A percentile compares a stretch with the other conserved stretches of the same genome.
These are phyloP conservation scores for Tinea trinotella DNA, from an alignment of 2,888 invertebrate species.

Conservation along the genomic window DNA sequence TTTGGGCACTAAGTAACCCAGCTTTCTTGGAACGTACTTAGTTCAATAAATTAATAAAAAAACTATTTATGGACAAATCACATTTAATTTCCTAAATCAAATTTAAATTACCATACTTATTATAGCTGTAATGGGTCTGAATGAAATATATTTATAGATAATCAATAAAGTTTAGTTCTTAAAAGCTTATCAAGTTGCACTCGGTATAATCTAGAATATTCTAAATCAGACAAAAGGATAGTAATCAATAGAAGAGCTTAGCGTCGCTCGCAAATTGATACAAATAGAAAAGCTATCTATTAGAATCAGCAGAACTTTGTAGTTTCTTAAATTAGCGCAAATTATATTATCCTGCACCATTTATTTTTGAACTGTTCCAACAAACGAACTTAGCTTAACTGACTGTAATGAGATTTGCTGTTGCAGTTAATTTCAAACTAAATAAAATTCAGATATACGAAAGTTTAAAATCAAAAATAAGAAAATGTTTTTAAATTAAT, in stretches of 20 bases:
- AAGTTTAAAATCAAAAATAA: not conserved
- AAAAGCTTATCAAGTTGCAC: too few relatives aligned
- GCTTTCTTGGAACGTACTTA: too few relatives aligned
- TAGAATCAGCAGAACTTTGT: constrained; percentile 14
- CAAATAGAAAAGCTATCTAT: constrained; percentile 15
- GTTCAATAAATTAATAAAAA: too few relatives aligned
- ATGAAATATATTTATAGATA: too few relatives aligned
- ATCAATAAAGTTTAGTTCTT: too few relatives aligned
- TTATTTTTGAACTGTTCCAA: constrained; percentile 10
- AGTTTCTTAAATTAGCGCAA: constrained; percentile 10
- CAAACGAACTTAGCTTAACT: constrained; percentile 1
- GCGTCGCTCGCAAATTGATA: constrained; percentile 18
- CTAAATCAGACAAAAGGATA: not conserved
- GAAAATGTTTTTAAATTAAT: too few relatives aligned
- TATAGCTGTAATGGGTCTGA: too few relatives aligned
- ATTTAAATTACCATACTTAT: too few relatives aligned
- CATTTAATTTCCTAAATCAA: too few relatives aligned
- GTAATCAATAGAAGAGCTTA: constrained; percentile 14
- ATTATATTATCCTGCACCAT: constrained; percentile 12
- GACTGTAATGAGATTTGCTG: constrained; percentile 1
- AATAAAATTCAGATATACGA: not conserved
- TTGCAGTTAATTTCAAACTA: constrained; percentile 3
- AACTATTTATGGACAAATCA: too few relatives aligned
- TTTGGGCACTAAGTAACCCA: too few relatives aligned
- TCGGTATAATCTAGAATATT: not conserved